These are phyloP conservation scores for Linnaemya vulpina DNA, from an alignment of 2,888 invertebrate genomes.

Conservation along the genomic window DNA sequence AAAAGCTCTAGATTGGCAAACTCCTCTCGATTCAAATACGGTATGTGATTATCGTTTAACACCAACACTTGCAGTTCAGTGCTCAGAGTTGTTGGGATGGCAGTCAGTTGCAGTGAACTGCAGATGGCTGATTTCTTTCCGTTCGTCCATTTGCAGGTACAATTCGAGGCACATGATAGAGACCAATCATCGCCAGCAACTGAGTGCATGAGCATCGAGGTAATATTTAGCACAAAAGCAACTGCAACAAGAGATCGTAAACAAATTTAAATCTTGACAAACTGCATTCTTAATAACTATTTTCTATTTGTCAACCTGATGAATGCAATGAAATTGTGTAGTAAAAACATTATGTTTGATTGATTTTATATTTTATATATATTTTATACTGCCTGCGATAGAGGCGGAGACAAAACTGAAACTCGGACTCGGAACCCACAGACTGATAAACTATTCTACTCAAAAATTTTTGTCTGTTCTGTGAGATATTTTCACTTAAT, in stretches of 20 bases:
- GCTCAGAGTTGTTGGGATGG: conserved; percentile 88
- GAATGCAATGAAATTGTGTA: background rate
- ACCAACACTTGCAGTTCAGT: conserved; percentile 90
- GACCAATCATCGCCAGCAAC: conserved; percentile 91
- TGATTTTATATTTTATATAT: too few relatives aligned
- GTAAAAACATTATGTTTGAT: too few relatives aligned
- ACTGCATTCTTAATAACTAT: background rate
- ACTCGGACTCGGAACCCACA: too few relatives aligned
- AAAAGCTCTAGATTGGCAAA: conserved; percentile 91
- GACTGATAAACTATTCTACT: too few relatives aligned
- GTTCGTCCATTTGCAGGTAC: conserved; percentile 95
- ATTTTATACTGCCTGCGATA: too few relatives aligned
- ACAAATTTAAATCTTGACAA: background rate
- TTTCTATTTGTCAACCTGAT: too few relatives aligned
- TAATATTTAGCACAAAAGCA: conserved; percentile 74
- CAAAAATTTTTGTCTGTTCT: too few relatives aligned
- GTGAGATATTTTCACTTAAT: too few relatives aligned
- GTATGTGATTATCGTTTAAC: conserved; percentile 91
- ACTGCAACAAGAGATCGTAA: conserved; percentile 67
- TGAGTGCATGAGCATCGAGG: conserved; percentile 74
- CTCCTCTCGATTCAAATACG: conserved; percentile 89
- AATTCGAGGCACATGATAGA: conserved; percentile 91
- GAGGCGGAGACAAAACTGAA: too few relatives aligned
- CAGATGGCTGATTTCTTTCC: conserved; percentile 95
- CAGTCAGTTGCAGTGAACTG: conserved; percentile 90